Base-by-base conservation (phyloP, 2,797 vertebrate genomes). In the Kryptolebias ocellatus region DNA sequence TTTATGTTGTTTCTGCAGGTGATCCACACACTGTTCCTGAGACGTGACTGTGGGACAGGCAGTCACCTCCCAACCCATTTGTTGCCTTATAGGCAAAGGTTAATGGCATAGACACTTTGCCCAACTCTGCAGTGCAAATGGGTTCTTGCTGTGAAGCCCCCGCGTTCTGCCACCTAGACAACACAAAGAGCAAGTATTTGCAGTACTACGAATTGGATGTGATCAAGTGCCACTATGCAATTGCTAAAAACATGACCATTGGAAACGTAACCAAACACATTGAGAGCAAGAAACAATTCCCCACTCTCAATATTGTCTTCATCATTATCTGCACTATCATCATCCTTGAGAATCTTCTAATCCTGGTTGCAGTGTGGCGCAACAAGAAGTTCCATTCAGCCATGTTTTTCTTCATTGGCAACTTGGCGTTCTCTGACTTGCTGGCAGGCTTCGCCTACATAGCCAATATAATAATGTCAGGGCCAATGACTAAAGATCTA, bases 361-460 rank as follows among this genome's bases (percentile, higher is more conserved):
- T 99, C 27, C 94, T 99, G 1, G 69, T 94, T 0, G 95, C 98
- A 0, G 95, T 99, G 1, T 95, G 88, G 63, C 94, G 96, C 52
- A 98, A 98, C 91, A 96, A 96, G 76, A 96, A 97, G 80, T 96
- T 99, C 52, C 98, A 99, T 87, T 93, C 97, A 0, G 96, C 98
- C 84, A 99, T 99, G 98, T 99, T 96, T 87, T 94, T 98, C 81
- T 98, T 99, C 86, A 96, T 99, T 6, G 97, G 97, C 16, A 99
- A 99, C 69, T 52, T 99, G 87, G 98, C 98, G 0, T 96, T 96
- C 64, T 99, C 97, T 0, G 98, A 99, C 72, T 92, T 99, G 6
- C 65, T 99, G 87, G 96, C 98, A 0, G 98, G 97, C 0, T 83
- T 94, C 0, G 96, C 97, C 51, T 99, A 98, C 81, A 95, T 98